phyloP scores from a whole-genome alignment of 1,140 invertebrate species.

The Gonatopus flavifemur region DNA sequence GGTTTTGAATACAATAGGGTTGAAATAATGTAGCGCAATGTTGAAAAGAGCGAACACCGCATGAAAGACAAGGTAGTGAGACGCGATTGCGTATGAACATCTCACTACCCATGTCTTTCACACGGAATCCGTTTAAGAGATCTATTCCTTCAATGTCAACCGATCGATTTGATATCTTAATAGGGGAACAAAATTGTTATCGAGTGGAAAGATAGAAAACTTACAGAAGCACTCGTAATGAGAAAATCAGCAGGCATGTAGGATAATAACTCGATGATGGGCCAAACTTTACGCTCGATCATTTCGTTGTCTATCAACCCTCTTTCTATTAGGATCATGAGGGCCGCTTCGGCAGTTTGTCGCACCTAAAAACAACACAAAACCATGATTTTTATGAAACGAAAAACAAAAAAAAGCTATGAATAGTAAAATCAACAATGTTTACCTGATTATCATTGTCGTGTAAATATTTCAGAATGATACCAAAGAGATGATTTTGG shows the following conservation, averaged over 20 bases:
- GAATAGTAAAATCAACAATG: constrained; percentile 5
- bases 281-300: constrained; percentile 65
- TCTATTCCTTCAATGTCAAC: not conserved
- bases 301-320: constrained; percentile 62
- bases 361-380: constrained; percentile 57
- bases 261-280: constrained; percentile 46
- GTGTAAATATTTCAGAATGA: constrained; percentile 64
- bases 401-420: no score
- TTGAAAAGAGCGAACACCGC: constrained; percentile 50
- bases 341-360: constrained; percentile 64
- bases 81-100: constrained; percentile 68
- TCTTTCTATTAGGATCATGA: constrained; percentile 66
- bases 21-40: no score
- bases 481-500: constrained; percentile 62
- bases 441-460: constrained; percentile 65
- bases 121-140: constrained; percentile 39
- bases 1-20: no score
- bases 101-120: constrained; percentile 98
- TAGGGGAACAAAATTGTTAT: constrained; percentile 5
- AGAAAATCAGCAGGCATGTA: constrained; percentile 56
- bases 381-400: constrained; percentile 4
- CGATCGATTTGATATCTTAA: constrained; percentile 1
- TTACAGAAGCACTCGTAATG: constrained; percentile 53
- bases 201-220: constrained; percentile 28
- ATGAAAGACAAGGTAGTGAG: constrained; percentile 96